phyloP scores from a whole-genome alignment of 2,113 vertebrate species.

The Fregetta grallaria region DNA sequence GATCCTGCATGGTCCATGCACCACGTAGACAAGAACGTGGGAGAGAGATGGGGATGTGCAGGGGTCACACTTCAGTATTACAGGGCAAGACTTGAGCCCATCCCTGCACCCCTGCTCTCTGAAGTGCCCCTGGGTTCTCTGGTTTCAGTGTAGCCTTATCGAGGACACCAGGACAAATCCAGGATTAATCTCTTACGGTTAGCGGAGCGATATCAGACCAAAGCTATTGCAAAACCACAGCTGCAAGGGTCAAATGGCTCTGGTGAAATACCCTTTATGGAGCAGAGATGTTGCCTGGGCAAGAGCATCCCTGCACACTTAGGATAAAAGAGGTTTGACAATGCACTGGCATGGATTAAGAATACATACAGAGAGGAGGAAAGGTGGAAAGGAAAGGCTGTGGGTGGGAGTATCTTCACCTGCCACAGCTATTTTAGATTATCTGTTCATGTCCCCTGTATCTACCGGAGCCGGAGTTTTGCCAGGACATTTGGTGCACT shows the following conservation, averaged over 20 bases:
- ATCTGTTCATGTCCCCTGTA: neutral
- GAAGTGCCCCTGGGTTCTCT: neutral
- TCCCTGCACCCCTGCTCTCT: neutral
- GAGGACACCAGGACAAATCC: neutral
- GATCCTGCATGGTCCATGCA: neutral
- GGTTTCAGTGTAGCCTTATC: neutral
- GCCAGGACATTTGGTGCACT: neutral
- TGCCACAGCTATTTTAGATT: neutral
- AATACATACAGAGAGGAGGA: fast-evolving
- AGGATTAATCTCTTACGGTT: neutral
- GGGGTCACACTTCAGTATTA: neutral
- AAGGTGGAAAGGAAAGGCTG: neutral
- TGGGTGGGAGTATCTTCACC: neutral
- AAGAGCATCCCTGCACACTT: neutral
- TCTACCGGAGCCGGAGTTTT: neutral
- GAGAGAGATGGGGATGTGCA: neutral
- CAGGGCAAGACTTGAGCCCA: neutral
- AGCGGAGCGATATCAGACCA: neutral
- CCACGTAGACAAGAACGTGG: neutral
- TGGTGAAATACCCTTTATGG: neutral
- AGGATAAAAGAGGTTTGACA: neutral
- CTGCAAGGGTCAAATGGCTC: neutral
- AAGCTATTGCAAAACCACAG: neutral
- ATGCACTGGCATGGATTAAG: neutral
- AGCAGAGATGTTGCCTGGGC: neutral